Conservation (phyloP, 2,888 invertebrate species). For the Arenicola marina region DNA sequence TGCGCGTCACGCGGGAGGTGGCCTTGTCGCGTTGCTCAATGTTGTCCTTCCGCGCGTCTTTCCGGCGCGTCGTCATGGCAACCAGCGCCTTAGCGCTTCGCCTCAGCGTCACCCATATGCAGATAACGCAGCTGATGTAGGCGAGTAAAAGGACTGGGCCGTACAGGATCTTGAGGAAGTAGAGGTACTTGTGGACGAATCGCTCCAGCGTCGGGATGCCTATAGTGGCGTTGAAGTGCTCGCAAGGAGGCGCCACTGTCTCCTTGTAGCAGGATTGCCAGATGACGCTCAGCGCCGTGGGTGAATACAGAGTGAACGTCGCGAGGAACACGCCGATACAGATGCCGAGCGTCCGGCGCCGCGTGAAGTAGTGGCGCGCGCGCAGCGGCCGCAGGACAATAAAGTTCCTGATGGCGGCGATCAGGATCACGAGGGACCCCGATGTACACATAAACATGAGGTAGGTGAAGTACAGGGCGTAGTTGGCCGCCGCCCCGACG, state of each 20-base stretch:
- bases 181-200: conserved; percentile 2
- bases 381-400: conserved; percentile 5
- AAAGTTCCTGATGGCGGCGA: conserved; percentile 9
- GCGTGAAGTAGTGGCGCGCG: conserved; percentile 4
- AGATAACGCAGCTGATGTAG: conserved; percentile 13
- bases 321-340: not conserved
- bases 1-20: conserved; percentile 7
- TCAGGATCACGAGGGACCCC: conserved; percentile 12
- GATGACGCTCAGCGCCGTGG: conserved; percentile 7
- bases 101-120: conserved; percentile 8
- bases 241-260: not conserved
- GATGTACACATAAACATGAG: conserved; percentile 11
- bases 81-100: not conserved
- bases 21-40: not conserved
- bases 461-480: conserved; percentile 16
- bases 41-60: not conserved
- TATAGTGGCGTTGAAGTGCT: not conserved
- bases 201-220: not conserved
- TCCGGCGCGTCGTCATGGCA: not conserved
- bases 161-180: conserved; percentile 8
- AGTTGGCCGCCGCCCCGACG: conserved; percentile 3
- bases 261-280: conserved; percentile 19
- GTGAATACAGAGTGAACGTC: conserved; percentile 12
- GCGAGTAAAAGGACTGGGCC: conserved; percentile 15
- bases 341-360: not conserved